Evolutionary conservation across 2,113 vertebrate genomes (phyloP).

Genomic region (Chascanopsetta lugubris): DNA sequence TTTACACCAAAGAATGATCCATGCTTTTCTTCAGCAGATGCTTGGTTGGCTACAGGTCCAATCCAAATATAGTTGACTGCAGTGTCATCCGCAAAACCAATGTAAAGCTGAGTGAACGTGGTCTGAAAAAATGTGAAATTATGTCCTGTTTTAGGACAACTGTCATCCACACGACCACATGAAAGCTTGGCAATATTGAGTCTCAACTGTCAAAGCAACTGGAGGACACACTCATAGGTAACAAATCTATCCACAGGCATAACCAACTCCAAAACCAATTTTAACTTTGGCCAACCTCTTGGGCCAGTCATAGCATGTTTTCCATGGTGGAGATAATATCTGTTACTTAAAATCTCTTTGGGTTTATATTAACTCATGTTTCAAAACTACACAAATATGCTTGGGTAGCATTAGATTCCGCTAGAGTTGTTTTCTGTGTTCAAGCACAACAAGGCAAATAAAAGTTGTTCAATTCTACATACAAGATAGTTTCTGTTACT

Average conservation of each 20-base stretch:
- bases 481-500: too few relatives aligned
- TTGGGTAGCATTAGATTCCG: not conserved
- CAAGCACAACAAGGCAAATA: not conserved
- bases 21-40: not conserved
- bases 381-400: conserved; percentile 7
- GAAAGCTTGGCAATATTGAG: not conserved
- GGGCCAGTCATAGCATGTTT: conserved; percentile 17
- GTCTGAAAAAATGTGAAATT: not conserved
- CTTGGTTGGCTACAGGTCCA: conserved; percentile 4
- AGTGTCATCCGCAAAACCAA: not conserved
- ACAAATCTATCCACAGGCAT: not conserved
- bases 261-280: not conserved
- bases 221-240: not conserved
- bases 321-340: conserved; percentile 3
- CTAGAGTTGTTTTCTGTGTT: conserved; percentile 3
- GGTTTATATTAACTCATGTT: conserved; percentile 17
- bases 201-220: not conserved
- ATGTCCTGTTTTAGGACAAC: not conserved
- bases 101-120: not conserved
- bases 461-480: not conserved
- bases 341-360: not conserved
- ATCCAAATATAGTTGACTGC: conserved; percentile 4
- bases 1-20: not conserved
- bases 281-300: not conserved
- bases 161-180: not conserved